Conservation (phyloP, 1,140 invertebrate species). For the Epicauta chinensis region DNA sequence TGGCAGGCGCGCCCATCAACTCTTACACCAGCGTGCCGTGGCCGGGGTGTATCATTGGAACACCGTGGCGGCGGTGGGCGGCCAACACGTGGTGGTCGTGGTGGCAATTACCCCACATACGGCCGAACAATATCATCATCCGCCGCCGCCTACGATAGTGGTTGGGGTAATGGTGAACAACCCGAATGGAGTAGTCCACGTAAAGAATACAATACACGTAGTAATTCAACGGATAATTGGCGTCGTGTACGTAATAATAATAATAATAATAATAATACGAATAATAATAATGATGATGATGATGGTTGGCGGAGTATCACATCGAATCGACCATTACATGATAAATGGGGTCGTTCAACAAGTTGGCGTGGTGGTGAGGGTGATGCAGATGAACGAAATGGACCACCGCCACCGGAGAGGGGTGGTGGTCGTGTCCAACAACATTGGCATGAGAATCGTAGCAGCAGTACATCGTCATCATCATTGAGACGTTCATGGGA, state of each 20-base stretch:
- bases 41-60: constrained; percentile 40
- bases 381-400: constrained; percentile 30
- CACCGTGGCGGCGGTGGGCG: constrained; percentile 33
- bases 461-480: too few species aligned
- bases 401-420: constrained; percentile 34
- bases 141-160: constrained; percentile 48
- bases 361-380: constrained; percentile 59
- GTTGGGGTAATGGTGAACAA: constrained; percentile 52
- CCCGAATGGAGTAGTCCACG: constrained; percentile 55
- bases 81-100: constrained; percentile 41
- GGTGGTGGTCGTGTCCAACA: constrained; percentile 23
- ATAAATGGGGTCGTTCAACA: constrained; percentile 40
- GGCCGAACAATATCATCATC: constrained; percentile 50
- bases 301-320: constrained; percentile 53
- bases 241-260: constrained; percentile 49
- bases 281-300: constrained; percentile 53
- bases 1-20: constrained; percentile 31
- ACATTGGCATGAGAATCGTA: constrained; percentile 36
- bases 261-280: constrained; percentile 57
- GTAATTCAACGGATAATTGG: constrained; percentile 57
- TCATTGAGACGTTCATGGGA: constrained; percentile 46
- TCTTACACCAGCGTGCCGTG: too few species aligned
- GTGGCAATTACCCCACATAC: constrained; percentile 50
- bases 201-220: constrained; percentile 51
- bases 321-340: constrained; percentile 21